A percentile compares a stretch with the other conserved stretches of the same genome.
phyloP scores from a whole-genome alignment of 2,888 invertebrate genomes.

The Baronia brevicornis region DNA sequence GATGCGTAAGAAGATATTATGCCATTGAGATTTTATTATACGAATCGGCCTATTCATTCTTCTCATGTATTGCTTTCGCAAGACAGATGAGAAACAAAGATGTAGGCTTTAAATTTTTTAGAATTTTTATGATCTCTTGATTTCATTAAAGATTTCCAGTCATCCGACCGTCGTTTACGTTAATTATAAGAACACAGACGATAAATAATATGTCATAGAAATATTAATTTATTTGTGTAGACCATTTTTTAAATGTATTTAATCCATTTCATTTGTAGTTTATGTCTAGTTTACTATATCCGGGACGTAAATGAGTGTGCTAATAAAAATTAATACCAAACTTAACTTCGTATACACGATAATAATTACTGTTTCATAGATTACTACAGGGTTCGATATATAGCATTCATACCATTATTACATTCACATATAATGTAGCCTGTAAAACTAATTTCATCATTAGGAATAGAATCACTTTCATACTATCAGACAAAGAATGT shows the following conservation, averaged over 20 bases:
- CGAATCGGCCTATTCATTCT: slow-evolving; percentile 33
- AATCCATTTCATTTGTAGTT: slow-evolving; percentile 7
- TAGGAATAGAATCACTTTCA: slow-evolving; percentile 4
- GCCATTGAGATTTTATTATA: slow-evolving; percentile 26
- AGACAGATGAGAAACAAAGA: slow-evolving; percentile 51
- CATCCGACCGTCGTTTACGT: slow-evolving; percentile 16
- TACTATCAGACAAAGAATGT: slow-evolving; percentile 12
- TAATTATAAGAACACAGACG: slow-evolving; percentile 9
- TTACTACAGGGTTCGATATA: slow-evolving; percentile 11
- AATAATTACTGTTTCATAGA: slow-evolving; percentile 7
- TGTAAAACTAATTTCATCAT: slow-evolving; percentile 1
- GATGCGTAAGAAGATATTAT: slow-evolving; percentile 28
- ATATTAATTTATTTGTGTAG: slow-evolving; percentile 11
- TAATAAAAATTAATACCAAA: slow-evolving; percentile 24
- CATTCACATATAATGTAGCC: slow-evolving; percentile 6
- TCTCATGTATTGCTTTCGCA: slow-evolving; percentile 61
- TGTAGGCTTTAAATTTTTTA: slow-evolving; percentile 38
- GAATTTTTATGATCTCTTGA: slow-evolving; percentile 58
- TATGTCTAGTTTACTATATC: slow-evolving; percentile 11
- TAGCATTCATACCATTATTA: slow-evolving; percentile 11
- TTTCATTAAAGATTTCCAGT: slow-evolving; percentile 39
- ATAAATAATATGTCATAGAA: slow-evolving; percentile 11
- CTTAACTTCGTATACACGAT: slow-evolving; percentile 2
- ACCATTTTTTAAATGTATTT: slow-evolving; percentile 16
- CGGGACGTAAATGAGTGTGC: slow-evolving; percentile 18